Evolutionary conservation across 2,797 vertebrate species (phyloP).

Genomic region (Notoglanidium macrostoma): DNA sequence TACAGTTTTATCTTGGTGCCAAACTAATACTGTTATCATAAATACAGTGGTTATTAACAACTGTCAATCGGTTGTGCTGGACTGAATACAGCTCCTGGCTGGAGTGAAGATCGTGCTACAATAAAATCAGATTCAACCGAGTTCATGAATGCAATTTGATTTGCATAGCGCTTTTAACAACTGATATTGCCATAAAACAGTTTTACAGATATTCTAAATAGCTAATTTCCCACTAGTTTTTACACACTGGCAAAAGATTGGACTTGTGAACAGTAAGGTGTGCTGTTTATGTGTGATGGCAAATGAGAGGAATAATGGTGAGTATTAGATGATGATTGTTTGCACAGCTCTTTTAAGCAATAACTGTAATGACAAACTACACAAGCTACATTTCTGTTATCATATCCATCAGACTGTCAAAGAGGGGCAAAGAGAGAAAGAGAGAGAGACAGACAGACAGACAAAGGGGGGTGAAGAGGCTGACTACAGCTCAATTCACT

Average conservation of each 20-base stretch:
- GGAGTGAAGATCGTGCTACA: background rate
- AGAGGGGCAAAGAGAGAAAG: background rate
- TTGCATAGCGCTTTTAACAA: background rate
- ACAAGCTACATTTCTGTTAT: background rate
- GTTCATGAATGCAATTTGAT: background rate
- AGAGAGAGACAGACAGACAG: slow-evolving; percentile 14
- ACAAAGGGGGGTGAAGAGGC: slow-evolving; percentile 49
- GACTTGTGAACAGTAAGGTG: background rate
- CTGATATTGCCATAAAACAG: too few species aligned
- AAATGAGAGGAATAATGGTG: background rate
- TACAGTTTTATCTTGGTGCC: background rate
- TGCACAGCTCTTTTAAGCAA: background rate
- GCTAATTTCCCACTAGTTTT: background rate
- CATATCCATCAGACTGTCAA: slow-evolving; percentile 8
- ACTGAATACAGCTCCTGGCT: background rate
- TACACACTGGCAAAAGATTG: background rate
- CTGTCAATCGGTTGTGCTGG: background rate
- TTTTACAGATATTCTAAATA: background rate
- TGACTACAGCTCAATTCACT: slow-evolving; percentile 53
- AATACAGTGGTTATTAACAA: background rate
- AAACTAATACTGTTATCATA: background rate
- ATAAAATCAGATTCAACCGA: background rate
- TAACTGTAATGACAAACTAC: background rate
- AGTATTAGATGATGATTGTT: background rate
- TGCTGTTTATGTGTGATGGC: background rate